Evolutionary conservation across 1,140 invertebrate species (phyloP), one percentile per base, ranked within the genome.

Genomic region (Chrysoperla carnea): DNA sequence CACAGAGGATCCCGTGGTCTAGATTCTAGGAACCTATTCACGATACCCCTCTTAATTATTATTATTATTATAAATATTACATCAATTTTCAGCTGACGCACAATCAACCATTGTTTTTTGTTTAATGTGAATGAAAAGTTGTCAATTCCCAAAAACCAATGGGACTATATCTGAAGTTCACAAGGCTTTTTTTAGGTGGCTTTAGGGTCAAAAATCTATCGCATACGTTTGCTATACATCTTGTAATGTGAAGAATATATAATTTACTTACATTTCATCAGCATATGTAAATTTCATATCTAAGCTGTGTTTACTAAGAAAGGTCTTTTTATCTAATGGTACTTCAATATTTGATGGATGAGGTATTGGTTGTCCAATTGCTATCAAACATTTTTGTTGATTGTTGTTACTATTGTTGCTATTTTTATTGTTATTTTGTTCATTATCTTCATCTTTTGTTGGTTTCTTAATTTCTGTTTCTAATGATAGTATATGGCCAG

Each of bases 231-330:
- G n/a, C n/a, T n/a, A n/a, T n/a, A n/a, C n/a, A n/a, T n/a, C 17
- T 23, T 23, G 2, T 23, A 2, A 23, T 23, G 5, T 23, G 5
- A 23, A 23, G 17, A 23, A 23, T 23, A 23, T 39, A 15, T 42
- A 17, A 28, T 36, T 42, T 46, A 71, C 78, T 75, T 68, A 94
- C 90, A 81, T 87, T 44, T 93, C 87, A 67, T 95, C 90, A 46
- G 81, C 85, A 57, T 90, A 88, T 11, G 84, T 89, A 57, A 91
- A 93, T 58, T 86, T 90, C 88, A 94, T 93, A 58, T 90, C 86
- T 52, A 92, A 70, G 54, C 74, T 84, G 59, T 94, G 90, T 57
- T 89, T 87, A 8, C 83, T 88, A 12, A 94, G 66, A 63, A 96
- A 94, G 1, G 87, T 91, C 50, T 86, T 81, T 49, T 73, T 76